Percentiles rank a stretch among this genome's conserved stretches.
These are phyloP conservation scores for Heliconius hermathena DNA, from an alignment of 1,140 invertebrate species.

Conservation along the genomic window DNA sequence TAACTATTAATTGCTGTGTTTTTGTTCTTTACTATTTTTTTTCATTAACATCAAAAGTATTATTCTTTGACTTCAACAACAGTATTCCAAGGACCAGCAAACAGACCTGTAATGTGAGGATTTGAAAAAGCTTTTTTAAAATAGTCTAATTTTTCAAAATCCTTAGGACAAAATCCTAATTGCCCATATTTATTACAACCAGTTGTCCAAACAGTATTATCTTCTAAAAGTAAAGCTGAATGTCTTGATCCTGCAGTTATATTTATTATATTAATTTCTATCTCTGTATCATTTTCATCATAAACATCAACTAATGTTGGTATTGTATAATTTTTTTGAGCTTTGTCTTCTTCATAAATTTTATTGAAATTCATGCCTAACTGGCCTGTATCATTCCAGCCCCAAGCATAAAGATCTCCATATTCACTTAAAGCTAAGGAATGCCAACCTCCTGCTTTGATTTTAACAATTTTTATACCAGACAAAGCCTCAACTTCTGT, in stretches of 20 bases:
- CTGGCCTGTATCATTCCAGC: slow-evolving; percentile 95
- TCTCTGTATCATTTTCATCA: slow-evolving; percentile 70
- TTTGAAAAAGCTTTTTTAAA: slow-evolving; percentile 55
- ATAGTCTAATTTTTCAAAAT: slow-evolving; percentile 46
- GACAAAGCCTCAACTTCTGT: slow-evolving; percentile 86
- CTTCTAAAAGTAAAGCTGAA: slow-evolving; percentile 84
- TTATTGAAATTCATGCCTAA: slow-evolving; percentile 84
- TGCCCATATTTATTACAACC: slow-evolving; percentile 90
- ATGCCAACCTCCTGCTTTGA: slow-evolving; percentile 93
- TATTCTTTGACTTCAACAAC: slow-evolving; percentile 37
- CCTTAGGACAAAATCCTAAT: slow-evolving; percentile 78
- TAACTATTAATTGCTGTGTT: too few species aligned
- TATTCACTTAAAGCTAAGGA: slow-evolving; percentile 87
- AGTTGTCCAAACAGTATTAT: slow-evolving; percentile 85
- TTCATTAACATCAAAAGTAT: background rate
- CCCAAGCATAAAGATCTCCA: slow-evolving; percentile 94
- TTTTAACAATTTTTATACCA: slow-evolving; percentile 86
- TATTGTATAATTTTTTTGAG: slow-evolving; percentile 63
- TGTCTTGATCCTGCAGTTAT: slow-evolving; percentile 87
- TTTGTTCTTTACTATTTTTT: background rate
- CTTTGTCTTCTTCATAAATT: slow-evolving; percentile 46
- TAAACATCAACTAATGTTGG: slow-evolving; percentile 83
- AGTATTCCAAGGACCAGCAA: slow-evolving; percentile 69
- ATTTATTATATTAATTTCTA: slow-evolving; percentile 79
- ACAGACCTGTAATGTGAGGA: slow-evolving; percentile 42